Evolutionary conservation across 2,888 invertebrate genomes (phyloP), one percentile per base, ranked within the genome.

Genomic region (Pachydiplax longipennis): DNA sequence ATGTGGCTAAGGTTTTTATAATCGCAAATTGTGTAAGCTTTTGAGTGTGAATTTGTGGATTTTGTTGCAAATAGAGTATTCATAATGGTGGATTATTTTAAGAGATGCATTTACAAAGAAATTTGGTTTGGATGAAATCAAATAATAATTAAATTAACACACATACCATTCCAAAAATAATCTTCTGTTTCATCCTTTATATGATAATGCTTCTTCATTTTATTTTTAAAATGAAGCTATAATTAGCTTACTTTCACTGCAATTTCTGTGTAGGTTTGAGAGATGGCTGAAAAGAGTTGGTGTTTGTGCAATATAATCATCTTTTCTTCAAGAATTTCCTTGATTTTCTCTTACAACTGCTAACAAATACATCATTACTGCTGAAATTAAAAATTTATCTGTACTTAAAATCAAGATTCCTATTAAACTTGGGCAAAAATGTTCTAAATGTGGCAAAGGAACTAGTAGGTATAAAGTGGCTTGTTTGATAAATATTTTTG

Each of bases 241-340:
- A 61, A 87, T 37, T 87, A 87, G n/a, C 40, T 22, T 15, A 61
- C 22, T 12, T 53, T 83, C 15, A 61, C 87, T 58, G 87, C 87
- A 65, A 61, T 87, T 87, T 37, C 37, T 87, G 58, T 87, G 35
- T 87, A 87, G 87, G 48, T 65, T 87, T 87, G 58, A 37, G 58
- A 65, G 37, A 37, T 61, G 87, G n/a, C 61, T 61, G 37, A 31
- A 35, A 58, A 87, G 65, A 35, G 37, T 87, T 87, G 61, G 61
- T 87, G 87, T 87, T 87, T 87, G 87, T 87, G 87, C 87, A 87
- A 87, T 87, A 87, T 87, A 87, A 87, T 22, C 61, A 87, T 87
- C 35, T 87, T 87, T 37, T 37, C 37, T 37, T 87, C 61, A 65
- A n/a, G 87, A 61, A 25, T 65, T 61, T 61, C 40, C 61, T 87